These are phyloP conservation scores for Laupala kohalensis DNA, from an alignment of 1,140 invertebrate species.

Conservation along the genomic window DNA sequence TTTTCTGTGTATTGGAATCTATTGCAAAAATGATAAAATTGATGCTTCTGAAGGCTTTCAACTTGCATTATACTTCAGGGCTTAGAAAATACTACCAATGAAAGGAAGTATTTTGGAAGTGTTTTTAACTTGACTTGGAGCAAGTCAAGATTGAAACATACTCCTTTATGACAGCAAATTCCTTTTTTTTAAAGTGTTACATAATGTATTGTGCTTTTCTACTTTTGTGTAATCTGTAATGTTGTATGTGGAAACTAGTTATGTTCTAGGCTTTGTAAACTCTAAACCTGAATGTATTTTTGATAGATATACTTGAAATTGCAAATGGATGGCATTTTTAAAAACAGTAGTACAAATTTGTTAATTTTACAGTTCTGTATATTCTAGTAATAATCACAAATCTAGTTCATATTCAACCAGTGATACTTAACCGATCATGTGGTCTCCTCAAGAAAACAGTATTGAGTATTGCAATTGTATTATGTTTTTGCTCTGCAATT, in stretches of 20 bases:
- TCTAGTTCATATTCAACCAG: background rate
- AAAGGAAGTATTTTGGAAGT: too few relatives aligned
- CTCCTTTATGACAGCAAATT: background rate
- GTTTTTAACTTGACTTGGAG: too few relatives aligned
- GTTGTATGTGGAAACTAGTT: background rate
- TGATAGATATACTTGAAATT: background rate
- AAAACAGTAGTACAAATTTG: background rate
- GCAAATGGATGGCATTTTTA: background rate
- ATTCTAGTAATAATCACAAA: background rate
- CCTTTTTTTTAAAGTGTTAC: background rate
- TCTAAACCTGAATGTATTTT: background rate
- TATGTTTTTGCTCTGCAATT: too few relatives aligned
- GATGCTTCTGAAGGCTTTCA: too few relatives aligned
- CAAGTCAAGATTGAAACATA: background rate
- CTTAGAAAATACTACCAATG: too few relatives aligned
- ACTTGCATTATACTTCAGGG: too few relatives aligned
- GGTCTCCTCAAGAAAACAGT: too few relatives aligned
- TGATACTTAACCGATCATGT: background rate
- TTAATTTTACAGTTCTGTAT: background rate
- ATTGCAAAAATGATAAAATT: too few relatives aligned
- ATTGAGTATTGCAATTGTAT: too few relatives aligned
- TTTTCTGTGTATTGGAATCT: background rate
- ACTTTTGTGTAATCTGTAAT: constrained; percentile 1
- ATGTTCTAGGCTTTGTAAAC: background rate
- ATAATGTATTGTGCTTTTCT: constrained; percentile 5